These are phyloP conservation scores for Siderastrea radians DNA, from an alignment of 92 coral and sea anemone genomes.

Conservation along the genomic window DNA sequence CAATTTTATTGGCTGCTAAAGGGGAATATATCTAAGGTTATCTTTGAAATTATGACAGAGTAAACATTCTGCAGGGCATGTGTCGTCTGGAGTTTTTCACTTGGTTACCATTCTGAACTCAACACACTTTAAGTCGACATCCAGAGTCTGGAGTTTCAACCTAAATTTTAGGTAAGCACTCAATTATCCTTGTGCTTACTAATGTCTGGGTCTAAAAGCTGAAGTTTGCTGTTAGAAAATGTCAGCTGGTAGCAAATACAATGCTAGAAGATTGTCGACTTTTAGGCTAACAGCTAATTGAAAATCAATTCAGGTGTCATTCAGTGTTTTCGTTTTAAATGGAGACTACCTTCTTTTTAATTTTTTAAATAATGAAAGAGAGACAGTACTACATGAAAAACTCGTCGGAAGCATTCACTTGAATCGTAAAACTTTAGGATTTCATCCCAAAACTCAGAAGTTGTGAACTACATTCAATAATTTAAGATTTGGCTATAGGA, in stretches of 20 bases:
- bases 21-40: background rate
- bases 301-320: background rate
- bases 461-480: background rate
- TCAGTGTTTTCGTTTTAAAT: background rate
- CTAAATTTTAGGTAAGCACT: constrained; percentile 6
- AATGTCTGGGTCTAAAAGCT: background rate
- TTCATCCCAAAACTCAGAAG: background rate
- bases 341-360: background rate
- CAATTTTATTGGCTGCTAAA: constrained; percentile 16
- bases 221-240: background rate
- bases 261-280: background rate
- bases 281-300: background rate
- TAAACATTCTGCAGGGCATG: background rate
- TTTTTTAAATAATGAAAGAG: background rate
- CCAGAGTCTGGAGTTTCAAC: background rate
- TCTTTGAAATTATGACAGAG: constrained; percentile 2
- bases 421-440: background rate
- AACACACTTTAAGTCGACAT: background rate
- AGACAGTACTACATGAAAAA: background rate
- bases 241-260: background rate
- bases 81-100: background rate
- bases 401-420: background rate
- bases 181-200: background rate
- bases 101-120: background rate
- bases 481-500: background rate